Conservation (phyloP, 2,113 vertebrate species). For the Heterotis niloticus region DNA sequence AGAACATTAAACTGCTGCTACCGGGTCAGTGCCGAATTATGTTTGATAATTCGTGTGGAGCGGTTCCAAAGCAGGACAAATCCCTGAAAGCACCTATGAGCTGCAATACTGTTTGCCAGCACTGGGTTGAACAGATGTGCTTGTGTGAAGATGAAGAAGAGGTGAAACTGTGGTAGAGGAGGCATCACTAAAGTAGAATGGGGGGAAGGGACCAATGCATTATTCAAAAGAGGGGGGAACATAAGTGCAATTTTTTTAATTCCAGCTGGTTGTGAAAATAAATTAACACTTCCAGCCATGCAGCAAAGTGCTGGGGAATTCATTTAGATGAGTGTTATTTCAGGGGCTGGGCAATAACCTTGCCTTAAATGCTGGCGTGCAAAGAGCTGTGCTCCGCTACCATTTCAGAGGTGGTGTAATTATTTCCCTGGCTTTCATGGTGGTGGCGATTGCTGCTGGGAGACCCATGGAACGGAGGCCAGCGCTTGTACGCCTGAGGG, state of each 20-base stretch:
- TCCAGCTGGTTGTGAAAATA: constrained; percentile 82
- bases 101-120: neutral
- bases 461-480: constrained; percentile 51
- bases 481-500: constrained; percentile 44
- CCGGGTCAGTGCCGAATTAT: neutral
- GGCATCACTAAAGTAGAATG: neutral
- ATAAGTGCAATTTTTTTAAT: constrained; percentile 76
- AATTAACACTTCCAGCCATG: constrained; percentile 80
- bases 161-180: constrained; percentile 11
- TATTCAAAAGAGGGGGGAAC: constrained; percentile 73
- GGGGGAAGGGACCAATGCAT: constrained; percentile 65
- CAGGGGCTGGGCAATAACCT: constrained; percentile 55
- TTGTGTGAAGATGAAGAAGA: constrained; percentile 44
- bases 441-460: constrained; percentile 57
- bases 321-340: constrained; percentile 84
- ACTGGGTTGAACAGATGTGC: constrained; percentile 25
- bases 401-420: constrained; percentile 60
- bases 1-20: neutral
- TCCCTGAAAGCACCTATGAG: neutral
- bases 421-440: constrained; percentile 58
- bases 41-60: neutral
- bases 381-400: constrained; percentile 41
- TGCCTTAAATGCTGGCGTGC: constrained; percentile 21
- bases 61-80: too few relatives aligned
- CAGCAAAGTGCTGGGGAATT: constrained; percentile 82